Percentiles rank a stretch among this genome's conserved stretches.
phyloP scores from a whole-genome alignment of 2,888 invertebrate species.

The Trichacis sp. region DNA sequence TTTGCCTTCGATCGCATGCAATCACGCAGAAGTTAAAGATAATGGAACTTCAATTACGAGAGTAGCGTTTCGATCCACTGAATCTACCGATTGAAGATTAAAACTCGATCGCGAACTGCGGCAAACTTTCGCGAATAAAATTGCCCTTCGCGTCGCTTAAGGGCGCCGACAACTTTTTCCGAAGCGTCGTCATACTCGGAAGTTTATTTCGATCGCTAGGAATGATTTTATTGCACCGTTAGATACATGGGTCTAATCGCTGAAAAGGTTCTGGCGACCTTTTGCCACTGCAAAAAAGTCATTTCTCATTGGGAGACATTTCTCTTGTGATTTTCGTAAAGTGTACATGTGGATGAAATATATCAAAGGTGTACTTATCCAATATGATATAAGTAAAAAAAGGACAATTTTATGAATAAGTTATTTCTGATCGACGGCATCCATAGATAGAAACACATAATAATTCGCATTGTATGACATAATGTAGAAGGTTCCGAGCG shows the following conservation, averaged over 20 bases:
- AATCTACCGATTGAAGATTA: constrained; percentile 44
- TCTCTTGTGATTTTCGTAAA: no score
- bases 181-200: constrained; percentile 47
- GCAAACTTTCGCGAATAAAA: constrained; percentile 33
- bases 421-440: no score
- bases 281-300: no score
- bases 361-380: no score
- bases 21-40: constrained; percentile 66
- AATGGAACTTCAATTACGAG: constrained; percentile 67
- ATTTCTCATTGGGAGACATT: no score
- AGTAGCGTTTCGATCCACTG: constrained; percentile 48
- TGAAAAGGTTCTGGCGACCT: constrained; percentile 63
- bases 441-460: no score
- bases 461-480: no score
- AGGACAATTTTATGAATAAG: no score
- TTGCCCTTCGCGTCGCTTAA: constrained; percentile 31
- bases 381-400: no score
- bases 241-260: constrained; percentile 63
- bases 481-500: no score
- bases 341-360: no score
- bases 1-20: constrained; percentile 51
- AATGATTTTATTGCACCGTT: constrained; percentile 55
- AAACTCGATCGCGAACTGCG: constrained; percentile 43
- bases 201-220: constrained; percentile 57
- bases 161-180: constrained; percentile 40